Evolutionary conservation across 2,797 vertebrate genomes (phyloP).

Genomic region (Liparis tanakae): DNA sequence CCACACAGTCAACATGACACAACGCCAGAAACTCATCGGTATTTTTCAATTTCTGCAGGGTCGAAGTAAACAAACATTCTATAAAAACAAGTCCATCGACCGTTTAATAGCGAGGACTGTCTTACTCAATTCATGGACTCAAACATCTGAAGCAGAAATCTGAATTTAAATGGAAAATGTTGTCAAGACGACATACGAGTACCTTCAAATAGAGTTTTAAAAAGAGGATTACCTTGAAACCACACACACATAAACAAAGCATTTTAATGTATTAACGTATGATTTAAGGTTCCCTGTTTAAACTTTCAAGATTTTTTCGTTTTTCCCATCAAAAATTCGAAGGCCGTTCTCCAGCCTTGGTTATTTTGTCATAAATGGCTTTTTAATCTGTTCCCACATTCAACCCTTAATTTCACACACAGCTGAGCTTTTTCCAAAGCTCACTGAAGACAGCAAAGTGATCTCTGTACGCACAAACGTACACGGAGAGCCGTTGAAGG

Average conservation of each 20-base stretch:
- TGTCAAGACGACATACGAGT: too few relatives aligned
- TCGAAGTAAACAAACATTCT: not conserved
- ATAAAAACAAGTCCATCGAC: too few relatives aligned
- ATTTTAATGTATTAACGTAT: not conserved
- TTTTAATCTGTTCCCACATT: not conserved
- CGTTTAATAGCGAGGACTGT: too few relatives aligned
- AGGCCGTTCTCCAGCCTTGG: not conserved
- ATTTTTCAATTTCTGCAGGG: not conserved
- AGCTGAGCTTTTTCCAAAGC: constrained; percentile 16
- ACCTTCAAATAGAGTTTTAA: not conserved
- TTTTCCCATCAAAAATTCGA: too few relatives aligned
- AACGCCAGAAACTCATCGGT: not conserved
- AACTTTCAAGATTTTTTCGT: too few relatives aligned
- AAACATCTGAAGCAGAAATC: not conserved
- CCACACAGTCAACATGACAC: not conserved
- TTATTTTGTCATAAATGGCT: not conserved
- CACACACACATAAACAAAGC: not conserved
- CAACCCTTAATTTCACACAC: constrained; percentile 20
- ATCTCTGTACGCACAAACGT: constrained; percentile 6
- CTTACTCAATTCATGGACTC: not conserved
- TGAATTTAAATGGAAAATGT: not conserved
- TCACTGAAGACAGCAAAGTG: not conserved
- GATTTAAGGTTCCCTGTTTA: not conserved
- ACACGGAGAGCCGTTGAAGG: constrained; percentile 27
- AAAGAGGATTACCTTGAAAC: not conserved